Percentiles rank a stretch among this genome's conserved stretches.
These are phyloP conservation scores for Reticulitermes speratus DNA, from an alignment of 1,140 invertebrate species.

Conservation along the genomic window DNA sequence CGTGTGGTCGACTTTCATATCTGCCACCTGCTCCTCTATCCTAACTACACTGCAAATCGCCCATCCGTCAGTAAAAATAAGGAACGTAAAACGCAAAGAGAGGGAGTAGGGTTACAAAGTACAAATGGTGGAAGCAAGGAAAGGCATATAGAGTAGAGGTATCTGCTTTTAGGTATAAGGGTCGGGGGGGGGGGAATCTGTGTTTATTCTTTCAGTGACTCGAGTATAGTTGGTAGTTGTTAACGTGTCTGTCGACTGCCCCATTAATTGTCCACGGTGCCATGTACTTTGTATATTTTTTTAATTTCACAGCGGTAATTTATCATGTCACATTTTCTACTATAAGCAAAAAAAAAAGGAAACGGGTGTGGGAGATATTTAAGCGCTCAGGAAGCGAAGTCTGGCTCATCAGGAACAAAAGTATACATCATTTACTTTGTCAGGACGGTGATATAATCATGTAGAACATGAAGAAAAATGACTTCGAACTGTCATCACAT, in stretches of 20 bases:
- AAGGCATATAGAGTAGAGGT: too few species aligned
- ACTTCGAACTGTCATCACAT: neutral
- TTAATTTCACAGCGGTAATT: neutral
- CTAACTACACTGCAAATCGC: too few species aligned
- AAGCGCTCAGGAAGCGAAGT: neutral
- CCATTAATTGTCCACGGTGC: neutral
- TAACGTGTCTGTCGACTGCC: neutral
- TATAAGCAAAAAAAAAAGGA: neutral
- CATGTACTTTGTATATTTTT: neutral
- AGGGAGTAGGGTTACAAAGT: too few species aligned
- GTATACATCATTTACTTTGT: neutral
- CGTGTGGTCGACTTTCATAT: too few species aligned
- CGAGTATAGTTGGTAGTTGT: too few species aligned
- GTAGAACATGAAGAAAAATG: constrained; percentile 7
- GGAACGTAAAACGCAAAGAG: too few species aligned
- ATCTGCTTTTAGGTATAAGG: too few species aligned
- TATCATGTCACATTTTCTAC: neutral
- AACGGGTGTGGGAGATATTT: neutral
- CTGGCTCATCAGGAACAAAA: neutral
- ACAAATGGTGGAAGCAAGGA: too few species aligned
- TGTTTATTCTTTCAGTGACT: too few species aligned
- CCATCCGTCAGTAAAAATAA: too few species aligned
- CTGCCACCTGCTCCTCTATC: too few species aligned
- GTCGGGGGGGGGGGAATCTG: too few species aligned
- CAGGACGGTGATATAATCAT: neutral